phyloP scores from a whole-genome alignment of 2,888 invertebrate genomes.

The Cheilosia vernalis region DNA sequence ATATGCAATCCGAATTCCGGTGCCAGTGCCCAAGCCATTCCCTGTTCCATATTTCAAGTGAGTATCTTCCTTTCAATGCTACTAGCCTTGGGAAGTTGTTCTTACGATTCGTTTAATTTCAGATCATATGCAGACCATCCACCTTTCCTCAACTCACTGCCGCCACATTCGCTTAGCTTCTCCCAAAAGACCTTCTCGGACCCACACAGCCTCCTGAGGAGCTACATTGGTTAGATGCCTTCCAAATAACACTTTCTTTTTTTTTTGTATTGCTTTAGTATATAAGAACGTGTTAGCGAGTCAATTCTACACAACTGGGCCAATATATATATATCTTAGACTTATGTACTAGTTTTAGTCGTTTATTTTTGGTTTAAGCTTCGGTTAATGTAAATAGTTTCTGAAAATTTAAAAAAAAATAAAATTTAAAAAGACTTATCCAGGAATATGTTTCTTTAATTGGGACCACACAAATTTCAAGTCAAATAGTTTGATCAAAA shows the following conservation, averaged over 20 bases:
- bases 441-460: too few relatives aligned
- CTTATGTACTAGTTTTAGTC: background rate
- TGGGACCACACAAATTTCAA: too few relatives aligned
- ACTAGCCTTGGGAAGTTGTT: background rate
- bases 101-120: conserved; percentile 3
- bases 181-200: conserved; percentile 45
- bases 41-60: conserved; percentile 4
- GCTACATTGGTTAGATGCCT: conserved; percentile 50
- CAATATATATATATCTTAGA: conserved; percentile 51
- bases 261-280: background rate
- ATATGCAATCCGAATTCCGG: conserved; percentile 52
- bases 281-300: conserved; percentile 14
- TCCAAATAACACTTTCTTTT: background rate
- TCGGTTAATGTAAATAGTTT: conserved; percentile 22
- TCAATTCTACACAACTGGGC: conserved; percentile 47
- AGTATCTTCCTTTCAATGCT: background rate
- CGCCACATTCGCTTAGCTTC: conserved; percentile 30
- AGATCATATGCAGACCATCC: conserved; percentile 54
- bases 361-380: background rate
- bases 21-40: conserved; percentile 54
- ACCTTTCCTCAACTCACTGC: conserved; percentile 47
- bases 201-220: conserved; percentile 45
- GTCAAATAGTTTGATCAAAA: too few relatives aligned
- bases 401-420: background rate
- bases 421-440: background rate